Percentiles rank a stretch among this genome's conserved stretches.
Evolutionary conservation across 2,888 invertebrate genomes (phyloP).

Genomic region (Chymomyza amoena): DNA sequence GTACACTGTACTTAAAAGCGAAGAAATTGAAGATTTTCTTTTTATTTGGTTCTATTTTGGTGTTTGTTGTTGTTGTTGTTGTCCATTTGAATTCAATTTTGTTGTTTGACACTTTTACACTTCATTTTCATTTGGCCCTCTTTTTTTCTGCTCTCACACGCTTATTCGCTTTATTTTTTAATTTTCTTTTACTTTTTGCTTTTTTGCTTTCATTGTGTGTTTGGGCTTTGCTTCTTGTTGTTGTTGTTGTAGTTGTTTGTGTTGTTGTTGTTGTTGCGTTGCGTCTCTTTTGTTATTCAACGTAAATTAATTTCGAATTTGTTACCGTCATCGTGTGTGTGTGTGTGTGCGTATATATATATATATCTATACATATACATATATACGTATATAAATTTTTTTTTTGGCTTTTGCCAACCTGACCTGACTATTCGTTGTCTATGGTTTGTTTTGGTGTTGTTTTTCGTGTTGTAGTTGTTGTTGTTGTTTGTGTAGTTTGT

Average conservation of each 20-base stretch:
- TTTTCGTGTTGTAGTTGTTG: conserved; percentile 11
- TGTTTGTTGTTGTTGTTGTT: background rate
- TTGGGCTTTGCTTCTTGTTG: too few relatives aligned
- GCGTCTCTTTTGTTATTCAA: conserved; percentile 47
- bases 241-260: conserved; percentile 2
- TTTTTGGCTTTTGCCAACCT: conserved; percentile 1
- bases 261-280: background rate
- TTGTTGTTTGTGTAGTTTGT: conserved; percentile 17
- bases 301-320: conserved; percentile 63
- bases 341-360: background rate
- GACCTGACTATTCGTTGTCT: background rate
- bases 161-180: background rate
- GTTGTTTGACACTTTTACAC: conserved; percentile 34
- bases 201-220: conserved; percentile 17
- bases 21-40: conserved; percentile 12
- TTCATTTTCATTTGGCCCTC: conserved; percentile 53
- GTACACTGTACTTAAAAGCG: background rate
- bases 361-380: background rate
- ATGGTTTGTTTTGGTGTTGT: conserved; percentile 1
- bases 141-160: conserved; percentile 1
- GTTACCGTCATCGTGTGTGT: conserved; percentile 18
- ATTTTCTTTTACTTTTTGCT: conserved; percentile 29
- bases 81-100: conserved; percentile 10
- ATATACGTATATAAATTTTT: background rate
- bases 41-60: background rate